phyloP scores from a whole-genome alignment of 2,888 invertebrate species.

The Pseudoips prasinana region DNA sequence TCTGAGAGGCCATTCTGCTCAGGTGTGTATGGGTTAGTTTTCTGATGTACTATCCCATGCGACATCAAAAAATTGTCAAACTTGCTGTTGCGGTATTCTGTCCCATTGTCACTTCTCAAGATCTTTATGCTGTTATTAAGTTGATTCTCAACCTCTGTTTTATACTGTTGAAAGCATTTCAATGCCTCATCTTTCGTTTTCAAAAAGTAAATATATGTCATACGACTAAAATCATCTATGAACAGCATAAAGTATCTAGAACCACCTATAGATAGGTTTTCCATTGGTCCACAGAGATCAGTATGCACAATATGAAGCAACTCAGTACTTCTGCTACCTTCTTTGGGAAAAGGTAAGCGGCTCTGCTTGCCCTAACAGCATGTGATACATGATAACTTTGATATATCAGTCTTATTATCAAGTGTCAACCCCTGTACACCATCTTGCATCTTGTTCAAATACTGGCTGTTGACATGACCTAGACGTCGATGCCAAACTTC shows the following conservation, averaged over 20 bases:
- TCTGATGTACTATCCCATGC: conserved; percentile 6
- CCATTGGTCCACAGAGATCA: conserved; percentile 16
- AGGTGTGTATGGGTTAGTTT: conserved; percentile 4
- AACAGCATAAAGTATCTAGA: conserved; percentile 24
- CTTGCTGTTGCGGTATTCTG: conserved; percentile 10
- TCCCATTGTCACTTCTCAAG: conserved; percentile 11
- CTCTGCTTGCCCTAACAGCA: conserved; percentile 28
- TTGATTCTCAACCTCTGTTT: conserved; percentile 9
- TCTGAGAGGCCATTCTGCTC: conserved; percentile 5
- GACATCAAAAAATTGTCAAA: conserved; percentile 14
- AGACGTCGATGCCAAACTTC: conserved; percentile 28
- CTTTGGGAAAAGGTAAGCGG: conserved; percentile 15
- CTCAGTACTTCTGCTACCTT: conserved; percentile 15
- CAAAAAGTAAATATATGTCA: conserved; percentile 12
- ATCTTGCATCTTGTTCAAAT: conserved; percentile 27
- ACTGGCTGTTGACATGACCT: conserved; percentile 28
- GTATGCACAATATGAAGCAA: conserved; percentile 14
- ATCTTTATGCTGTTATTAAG: conserved; percentile 6
- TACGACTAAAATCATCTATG: conserved; percentile 25
- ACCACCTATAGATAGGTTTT: conserved; percentile 13
- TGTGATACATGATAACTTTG: conserved; percentile 15
- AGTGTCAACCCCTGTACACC: conserved; percentile 24
- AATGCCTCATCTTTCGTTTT: conserved; percentile 10
- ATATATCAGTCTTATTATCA: conserved; percentile 20
- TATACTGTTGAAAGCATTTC: conserved; percentile 7